Conservation (phyloP, 2,113 vertebrate species). For the Neogale vison region DNA sequence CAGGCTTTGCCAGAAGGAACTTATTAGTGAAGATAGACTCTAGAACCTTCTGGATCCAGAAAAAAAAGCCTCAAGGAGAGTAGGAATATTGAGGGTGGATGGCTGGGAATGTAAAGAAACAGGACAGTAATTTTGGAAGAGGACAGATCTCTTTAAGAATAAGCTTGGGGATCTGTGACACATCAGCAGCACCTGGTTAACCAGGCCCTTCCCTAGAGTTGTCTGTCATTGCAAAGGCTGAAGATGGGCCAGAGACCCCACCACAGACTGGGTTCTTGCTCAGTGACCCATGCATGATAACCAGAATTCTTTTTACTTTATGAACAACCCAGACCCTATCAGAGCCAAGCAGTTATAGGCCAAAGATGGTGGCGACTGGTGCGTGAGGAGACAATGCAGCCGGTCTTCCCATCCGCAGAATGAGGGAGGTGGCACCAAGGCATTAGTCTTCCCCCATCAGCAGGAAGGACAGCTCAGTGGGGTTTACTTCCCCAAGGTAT, state of each 20-base stretch:
- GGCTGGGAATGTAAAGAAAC: neutral
- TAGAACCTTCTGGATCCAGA: neutral
- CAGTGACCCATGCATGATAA: neutral
- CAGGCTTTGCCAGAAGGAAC: neutral
- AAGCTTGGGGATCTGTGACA: neutral
- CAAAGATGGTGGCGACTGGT: neutral
- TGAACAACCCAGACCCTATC: neutral
- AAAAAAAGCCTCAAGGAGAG: neutral
- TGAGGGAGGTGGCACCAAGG: neutral
- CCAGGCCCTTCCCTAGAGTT: neutral
- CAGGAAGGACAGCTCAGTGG: neutral
- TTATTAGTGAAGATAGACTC: neutral
- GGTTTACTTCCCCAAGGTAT: neutral
- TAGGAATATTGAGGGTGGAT: neutral
- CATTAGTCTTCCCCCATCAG: too few relatives aligned
- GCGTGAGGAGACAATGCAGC: neutral
- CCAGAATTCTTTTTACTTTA: constrained; percentile 47
- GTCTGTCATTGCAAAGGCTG: neutral
- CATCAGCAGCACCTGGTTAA: neutral
- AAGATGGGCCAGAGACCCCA: neutral
- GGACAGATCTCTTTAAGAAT: neutral
- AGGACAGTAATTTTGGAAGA: neutral
- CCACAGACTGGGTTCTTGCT: neutral
- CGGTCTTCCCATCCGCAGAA: neutral
- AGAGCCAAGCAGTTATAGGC: neutral